These are phyloP conservation scores for Catotricha subobsoleta DNA, from an alignment of 2,888 invertebrate genomes.

Conservation along the genomic window DNA sequence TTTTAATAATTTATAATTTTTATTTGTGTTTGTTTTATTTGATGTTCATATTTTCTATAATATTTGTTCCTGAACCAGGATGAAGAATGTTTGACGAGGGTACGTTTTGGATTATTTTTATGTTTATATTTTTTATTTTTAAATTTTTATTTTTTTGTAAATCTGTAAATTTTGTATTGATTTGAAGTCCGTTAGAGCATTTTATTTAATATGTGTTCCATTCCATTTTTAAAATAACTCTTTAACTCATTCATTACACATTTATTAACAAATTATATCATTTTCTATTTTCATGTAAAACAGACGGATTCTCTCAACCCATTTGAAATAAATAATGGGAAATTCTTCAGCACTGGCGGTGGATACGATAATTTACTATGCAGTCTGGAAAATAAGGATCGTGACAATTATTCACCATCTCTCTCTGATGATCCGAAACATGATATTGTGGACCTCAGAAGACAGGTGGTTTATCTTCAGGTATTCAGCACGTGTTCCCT, in stretches of 20 bases:
- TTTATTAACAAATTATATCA: no score
- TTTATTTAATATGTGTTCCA: no score
- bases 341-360: conserved; percentile 34
- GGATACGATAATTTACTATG: conserved; percentile 37
- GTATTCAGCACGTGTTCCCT: conserved; percentile 29
- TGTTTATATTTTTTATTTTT: conserved; percentile 8
- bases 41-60: conserved; percentile 11
- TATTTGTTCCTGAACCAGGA: conserved; percentile 22
- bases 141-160: conserved; percentile 9
- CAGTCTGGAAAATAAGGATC: conserved; percentile 23
- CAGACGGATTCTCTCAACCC: conserved; percentile 80
- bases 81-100: conserved; percentile 57
- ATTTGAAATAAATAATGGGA: conserved; percentile 56
- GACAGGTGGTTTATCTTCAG: conserved; percentile 68
- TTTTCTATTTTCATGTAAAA: conserved; percentile 16
- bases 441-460: conserved; percentile 60
- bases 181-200: conserved; percentile 5
- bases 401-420: conserved; percentile 37
- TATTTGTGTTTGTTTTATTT: conserved; percentile 12
- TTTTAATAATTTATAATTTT: neutral
- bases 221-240: no score
- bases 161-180: conserved; percentile 2
- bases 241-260: no score
- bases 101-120: conserved; percentile 30
- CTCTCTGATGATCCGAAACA: conserved; percentile 36